A percentile compares a stretch with the other conserved stretches of the same genome.
phyloP scores from a whole-genome alignment of 2,888 invertebrate species.

The Euplagia quadripunctaria region DNA sequence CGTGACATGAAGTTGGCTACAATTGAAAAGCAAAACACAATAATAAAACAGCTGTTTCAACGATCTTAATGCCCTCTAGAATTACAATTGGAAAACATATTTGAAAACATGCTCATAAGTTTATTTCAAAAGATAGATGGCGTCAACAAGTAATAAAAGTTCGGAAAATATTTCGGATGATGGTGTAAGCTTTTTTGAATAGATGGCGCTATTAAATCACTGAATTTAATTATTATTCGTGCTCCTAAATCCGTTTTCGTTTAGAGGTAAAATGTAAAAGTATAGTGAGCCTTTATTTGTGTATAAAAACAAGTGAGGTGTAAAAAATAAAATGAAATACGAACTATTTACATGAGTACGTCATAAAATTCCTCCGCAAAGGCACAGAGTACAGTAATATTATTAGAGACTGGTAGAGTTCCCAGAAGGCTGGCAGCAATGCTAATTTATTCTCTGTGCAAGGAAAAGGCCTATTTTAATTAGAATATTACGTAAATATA shows the following conservation, averaged over 20 bases:
- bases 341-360: no score
- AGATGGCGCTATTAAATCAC: slow-evolving; percentile 34
- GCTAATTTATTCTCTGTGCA: no score
- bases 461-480: no score
- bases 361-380: no score
- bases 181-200: background rate
- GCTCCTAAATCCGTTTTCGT: background rate
- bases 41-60: slow-evolving; percentile 72
- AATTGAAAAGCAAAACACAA: slow-evolving; percentile 67
- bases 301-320: no score
- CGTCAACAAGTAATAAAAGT: background rate
- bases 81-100: background rate
- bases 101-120: background rate
- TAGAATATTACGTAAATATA: no score
- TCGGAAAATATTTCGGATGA: background rate
- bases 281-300: no score
- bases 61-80: slow-evolving; percentile 41
- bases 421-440: no score
- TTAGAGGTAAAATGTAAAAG: background rate
- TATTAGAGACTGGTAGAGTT: no score
- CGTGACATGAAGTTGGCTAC: slow-evolving; percentile 69
- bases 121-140: background rate
- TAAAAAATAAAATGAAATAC: no score
- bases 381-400: no score
- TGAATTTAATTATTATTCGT: background rate